Evolutionary conservation across 2,113 vertebrate species (phyloP).

Genomic region (Mastomys coucha): DNA sequence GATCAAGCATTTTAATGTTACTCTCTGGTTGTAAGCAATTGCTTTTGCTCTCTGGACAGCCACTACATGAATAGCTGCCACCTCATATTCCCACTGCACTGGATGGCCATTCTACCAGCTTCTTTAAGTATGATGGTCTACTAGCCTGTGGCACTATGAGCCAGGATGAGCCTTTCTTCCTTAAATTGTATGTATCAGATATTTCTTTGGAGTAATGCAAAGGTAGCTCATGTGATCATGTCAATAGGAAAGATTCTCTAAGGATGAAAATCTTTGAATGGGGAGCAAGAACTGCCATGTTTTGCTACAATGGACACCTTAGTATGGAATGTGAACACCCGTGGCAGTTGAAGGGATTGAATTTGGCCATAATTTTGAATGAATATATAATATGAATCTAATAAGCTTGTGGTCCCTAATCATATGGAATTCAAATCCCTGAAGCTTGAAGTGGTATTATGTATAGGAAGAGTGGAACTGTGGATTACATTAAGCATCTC

Average conservation of each 20-base stretch:
- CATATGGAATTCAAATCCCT: neutral
- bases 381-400: neutral
- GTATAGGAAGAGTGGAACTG: neutral
- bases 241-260: neutral
- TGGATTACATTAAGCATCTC: neutral
- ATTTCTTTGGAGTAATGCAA: neutral
- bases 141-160: neutral
- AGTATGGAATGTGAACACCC: neutral
- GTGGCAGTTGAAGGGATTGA: neutral
- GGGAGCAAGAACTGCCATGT: neutral
- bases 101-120: neutral
- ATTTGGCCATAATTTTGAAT: conserved; percentile 5
- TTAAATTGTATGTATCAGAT: neutral
- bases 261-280: neutral
- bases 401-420: neutral
- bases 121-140: neutral
- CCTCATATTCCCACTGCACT: neutral
- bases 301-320: neutral
- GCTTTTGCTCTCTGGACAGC: neutral
- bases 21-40: no score
- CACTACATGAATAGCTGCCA: neutral
- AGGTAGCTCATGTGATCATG: neutral
- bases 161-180: neutral
- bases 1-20: neutral
- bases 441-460: neutral